Percentiles rank a stretch among this genome's conserved stretches.
These are phyloP conservation scores for Drosophila nr. medialis DNA, from an alignment of 2,888 invertebrate genomes.

Conservation along the genomic window DNA sequence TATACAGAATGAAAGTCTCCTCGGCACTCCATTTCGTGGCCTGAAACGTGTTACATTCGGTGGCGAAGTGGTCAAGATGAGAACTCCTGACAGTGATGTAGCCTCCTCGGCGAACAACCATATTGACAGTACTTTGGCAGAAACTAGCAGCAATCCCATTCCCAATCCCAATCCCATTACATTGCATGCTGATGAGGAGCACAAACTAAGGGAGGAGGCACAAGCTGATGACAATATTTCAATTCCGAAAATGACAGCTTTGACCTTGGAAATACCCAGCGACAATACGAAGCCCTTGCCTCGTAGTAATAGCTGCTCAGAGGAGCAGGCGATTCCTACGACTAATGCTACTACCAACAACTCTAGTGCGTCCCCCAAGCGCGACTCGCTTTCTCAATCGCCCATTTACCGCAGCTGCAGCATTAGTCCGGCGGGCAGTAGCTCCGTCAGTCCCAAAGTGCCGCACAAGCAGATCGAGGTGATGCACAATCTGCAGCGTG, in stretches of 20 bases:
- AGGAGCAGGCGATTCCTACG: not conserved
- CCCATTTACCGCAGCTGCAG: slow-evolving; percentile 74
- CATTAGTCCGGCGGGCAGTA: slow-evolving; percentile 85
- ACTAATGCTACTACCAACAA: not conserved
- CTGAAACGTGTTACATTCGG: slow-evolving; percentile 92
- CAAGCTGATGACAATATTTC: not conserved
- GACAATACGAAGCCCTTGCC: slow-evolving; percentile 83
- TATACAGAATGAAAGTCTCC: slow-evolving; percentile 36
- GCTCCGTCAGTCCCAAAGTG: slow-evolving; percentile 83
- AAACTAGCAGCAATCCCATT: not conserved
- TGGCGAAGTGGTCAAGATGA: slow-evolving; percentile 93
- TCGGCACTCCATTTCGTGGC: slow-evolving; percentile 85
- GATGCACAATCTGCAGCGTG: slow-evolving; percentile 89
- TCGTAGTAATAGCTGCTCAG: slow-evolving; percentile 9
- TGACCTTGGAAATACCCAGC: slow-evolving; percentile 82
- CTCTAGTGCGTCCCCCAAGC: slow-evolving; percentile 48
- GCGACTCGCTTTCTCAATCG: slow-evolving; percentile 65
- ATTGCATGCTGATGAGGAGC: not conserved
- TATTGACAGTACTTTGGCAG: slow-evolving; percentile 14
- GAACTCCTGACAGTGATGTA: slow-evolving; percentile 93
- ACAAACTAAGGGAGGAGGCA: slow-evolving; percentile 3
- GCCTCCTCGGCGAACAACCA: slow-evolving; percentile 82
- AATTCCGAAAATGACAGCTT: slow-evolving; percentile 48
- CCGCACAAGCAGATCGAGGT: slow-evolving; percentile 89
- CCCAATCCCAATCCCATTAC: not conserved